Percentiles rank a stretch among this genome's conserved stretches.
These are phyloP conservation scores for Plebejus melissa DNA, from an alignment of 2,888 invertebrate species.

Conservation along the genomic window DNA sequence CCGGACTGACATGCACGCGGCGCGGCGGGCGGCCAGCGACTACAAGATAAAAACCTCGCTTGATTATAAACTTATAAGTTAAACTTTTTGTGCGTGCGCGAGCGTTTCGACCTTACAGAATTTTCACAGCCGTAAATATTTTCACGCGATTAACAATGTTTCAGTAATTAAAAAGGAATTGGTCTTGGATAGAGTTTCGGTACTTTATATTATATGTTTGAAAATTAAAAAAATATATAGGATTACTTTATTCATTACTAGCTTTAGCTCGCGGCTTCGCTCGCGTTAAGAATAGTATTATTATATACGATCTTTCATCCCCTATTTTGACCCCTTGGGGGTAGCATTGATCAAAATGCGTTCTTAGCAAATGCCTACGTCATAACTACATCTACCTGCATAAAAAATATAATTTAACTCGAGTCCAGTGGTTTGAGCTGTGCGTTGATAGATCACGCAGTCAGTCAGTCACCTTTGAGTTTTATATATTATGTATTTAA, in stretches of 20 bases:
- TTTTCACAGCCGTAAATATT: slow-evolving; percentile 53
- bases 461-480: no score
- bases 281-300: no score
- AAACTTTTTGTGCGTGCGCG: slow-evolving; percentile 71
- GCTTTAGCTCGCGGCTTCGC: no score
- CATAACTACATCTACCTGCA: no score
- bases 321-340: no score
- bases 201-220: not conserved
- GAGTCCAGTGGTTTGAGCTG: no score
- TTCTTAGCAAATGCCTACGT: no score
- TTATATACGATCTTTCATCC: no score
- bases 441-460: no score
- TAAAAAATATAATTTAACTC: no score
- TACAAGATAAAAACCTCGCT: slow-evolving; percentile 77
- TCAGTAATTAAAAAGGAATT: not conserved
- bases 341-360: no score
- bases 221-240: not conserved
- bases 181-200: not conserved
- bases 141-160: not conserved
- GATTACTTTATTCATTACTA: not conserved
- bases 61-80: slow-evolving; percentile 79
- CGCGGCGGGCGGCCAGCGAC: slow-evolving; percentile 70
- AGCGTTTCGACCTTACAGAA: slow-evolving; percentile 67
- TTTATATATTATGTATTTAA: no score
- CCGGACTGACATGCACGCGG: slow-evolving; percentile 66